Evolutionary conservation across 2,797 vertebrate genomes (phyloP).

Genomic region (Amniataba percoides): DNA sequence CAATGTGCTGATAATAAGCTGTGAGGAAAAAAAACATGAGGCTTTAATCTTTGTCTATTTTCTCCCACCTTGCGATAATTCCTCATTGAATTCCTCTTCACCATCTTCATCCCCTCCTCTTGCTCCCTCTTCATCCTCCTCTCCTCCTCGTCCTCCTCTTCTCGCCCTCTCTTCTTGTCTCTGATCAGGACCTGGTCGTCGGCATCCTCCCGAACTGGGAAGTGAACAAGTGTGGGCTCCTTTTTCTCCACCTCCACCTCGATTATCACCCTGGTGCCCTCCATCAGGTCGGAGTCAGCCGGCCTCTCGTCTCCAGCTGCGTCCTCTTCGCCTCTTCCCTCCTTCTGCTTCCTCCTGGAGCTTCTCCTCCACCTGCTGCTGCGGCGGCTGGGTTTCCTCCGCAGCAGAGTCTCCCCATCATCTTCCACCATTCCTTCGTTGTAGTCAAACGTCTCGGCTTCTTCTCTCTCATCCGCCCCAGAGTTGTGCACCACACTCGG

Average conservation of each 20-base stretch:
- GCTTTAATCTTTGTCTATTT: background rate
- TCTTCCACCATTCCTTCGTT: constrained; percentile 79
- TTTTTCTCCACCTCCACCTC: constrained; percentile 35
- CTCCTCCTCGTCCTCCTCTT: constrained; percentile 76
- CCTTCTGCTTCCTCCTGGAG: constrained; percentile 78
- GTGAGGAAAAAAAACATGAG: constrained; percentile 5
- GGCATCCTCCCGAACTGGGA: constrained; percentile 66
- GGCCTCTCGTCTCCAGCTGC: constrained; percentile 23
- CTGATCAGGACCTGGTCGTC: constrained; percentile 84
- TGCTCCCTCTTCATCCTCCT: constrained; percentile 77
- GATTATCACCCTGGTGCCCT: constrained; percentile 10
- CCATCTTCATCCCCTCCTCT: constrained; percentile 76
- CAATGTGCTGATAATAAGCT: background rate
- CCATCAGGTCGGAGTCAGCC: background rate
- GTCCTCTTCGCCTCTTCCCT: constrained; percentile 42
- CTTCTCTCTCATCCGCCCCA: constrained; percentile 46
- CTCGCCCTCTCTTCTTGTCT: constrained; percentile 73
- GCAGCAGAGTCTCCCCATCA: constrained; percentile 80
- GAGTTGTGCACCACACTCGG: background rate
- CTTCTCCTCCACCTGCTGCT: constrained; percentile 85
- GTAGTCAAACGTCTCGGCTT: constrained; percentile 63
- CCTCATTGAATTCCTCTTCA: constrained; percentile 80
- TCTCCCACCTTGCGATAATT: constrained; percentile 84
- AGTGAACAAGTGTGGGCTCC: constrained; percentile 61
- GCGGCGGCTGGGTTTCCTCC: constrained; percentile 74